These are phyloP conservation scores for Brachionichthys hirsutus DNA, from an alignment of 2,113 vertebrate species.

Conservation along the genomic window DNA sequence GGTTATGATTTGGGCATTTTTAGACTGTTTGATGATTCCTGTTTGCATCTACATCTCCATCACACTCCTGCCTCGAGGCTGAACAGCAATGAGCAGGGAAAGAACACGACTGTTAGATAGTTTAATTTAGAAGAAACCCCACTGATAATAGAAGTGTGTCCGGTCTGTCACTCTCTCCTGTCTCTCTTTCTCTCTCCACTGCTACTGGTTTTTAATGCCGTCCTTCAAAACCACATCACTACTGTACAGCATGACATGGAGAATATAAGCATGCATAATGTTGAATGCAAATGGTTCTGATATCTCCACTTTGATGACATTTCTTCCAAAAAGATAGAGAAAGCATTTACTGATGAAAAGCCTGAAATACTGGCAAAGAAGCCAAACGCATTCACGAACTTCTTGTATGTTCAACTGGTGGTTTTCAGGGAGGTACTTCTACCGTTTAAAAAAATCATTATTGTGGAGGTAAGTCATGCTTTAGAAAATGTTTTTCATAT, in stretches of 20 bases:
- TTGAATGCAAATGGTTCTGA: conserved; percentile 6
- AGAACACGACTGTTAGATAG: conserved; percentile 60
- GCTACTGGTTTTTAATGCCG: conserved; percentile 50
- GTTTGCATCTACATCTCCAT: background rate
- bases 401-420: conserved; percentile 13
- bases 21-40: conserved; percentile 22
- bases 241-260: conserved; percentile 20
- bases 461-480: conserved; percentile 5
- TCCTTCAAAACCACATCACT: conserved; percentile 36
- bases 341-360: conserved; percentile 1
- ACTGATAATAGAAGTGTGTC: conserved; percentile 74
- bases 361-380: background rate
- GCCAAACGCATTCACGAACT: conserved; percentile 9
- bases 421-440: conserved; percentile 11
- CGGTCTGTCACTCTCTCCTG: too few species aligned
- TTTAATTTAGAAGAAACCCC: conserved; percentile 66
- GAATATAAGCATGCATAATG: conserved; percentile 9
- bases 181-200: conserved; percentile 59
- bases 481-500: background rate
- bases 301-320: conserved; percentile 14
- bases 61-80: conserved; percentile 47
- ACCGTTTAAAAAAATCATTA: background rate
- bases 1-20: conserved; percentile 8
- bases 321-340: conserved; percentile 2
- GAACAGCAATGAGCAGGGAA: conserved; percentile 47